A percentile compares a stretch with the other conserved stretches of the same genome.
Conservation (phyloP, 2,113 vertebrate genomes). For the Chionomys nivalis region DNA sequence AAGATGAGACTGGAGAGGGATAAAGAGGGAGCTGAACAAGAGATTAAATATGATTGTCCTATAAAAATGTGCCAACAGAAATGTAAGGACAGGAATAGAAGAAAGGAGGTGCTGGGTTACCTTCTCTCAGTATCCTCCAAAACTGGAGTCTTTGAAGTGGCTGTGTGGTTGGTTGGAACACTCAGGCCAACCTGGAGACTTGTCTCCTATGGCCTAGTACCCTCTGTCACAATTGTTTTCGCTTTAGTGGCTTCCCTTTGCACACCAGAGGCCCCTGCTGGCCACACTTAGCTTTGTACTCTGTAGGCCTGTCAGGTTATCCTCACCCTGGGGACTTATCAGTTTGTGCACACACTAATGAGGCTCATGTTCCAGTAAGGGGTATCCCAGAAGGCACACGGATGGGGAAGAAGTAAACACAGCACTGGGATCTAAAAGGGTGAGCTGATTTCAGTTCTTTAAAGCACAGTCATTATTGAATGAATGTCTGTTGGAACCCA, state of each 20-base stretch:
- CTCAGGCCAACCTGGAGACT: neutral
- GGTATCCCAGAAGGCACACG: neutral
- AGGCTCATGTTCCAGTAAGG: neutral
- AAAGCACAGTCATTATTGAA: neutral
- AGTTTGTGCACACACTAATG: neutral
- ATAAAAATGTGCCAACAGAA: neutral
- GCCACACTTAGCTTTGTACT: neutral
- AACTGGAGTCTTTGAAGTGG: neutral
- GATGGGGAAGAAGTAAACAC: neutral
- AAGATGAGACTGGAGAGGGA: no score
- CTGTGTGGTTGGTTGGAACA: neutral
- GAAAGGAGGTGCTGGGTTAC: neutral
- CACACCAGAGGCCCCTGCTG: neutral
- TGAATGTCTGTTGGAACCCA: neutral
- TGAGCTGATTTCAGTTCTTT: neutral
- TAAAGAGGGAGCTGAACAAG: no score
- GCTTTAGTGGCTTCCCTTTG: neutral
- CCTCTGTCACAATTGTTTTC: neutral
- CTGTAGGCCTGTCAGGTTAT: neutral
- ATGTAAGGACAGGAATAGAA: neutral
- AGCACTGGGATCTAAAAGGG: neutral
- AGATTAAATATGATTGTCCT: no score
- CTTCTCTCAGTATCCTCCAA: neutral
- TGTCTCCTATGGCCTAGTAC: neutral
- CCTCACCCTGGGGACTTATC: neutral